Base-by-base conservation (phyloP, 2,888 invertebrate species). In the Acanthosepion pharaonis region DNA sequence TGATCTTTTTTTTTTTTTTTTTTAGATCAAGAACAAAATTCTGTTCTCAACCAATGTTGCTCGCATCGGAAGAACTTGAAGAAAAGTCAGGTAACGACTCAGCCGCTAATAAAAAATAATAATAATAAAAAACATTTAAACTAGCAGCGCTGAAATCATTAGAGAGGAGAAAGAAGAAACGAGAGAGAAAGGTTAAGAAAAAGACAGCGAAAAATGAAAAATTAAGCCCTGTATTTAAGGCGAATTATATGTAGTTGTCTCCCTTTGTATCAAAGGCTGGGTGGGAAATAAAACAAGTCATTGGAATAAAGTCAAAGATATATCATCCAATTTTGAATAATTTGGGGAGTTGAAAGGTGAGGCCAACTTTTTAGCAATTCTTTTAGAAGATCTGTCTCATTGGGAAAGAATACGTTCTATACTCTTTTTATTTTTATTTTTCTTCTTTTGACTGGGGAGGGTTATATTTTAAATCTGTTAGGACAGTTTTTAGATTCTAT, bases 161-260 rank as follows among this genome's bases (percentile, higher is more conserved):
- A 33, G 9, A n/a, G 5, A n/a, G 23, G n/a, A 33, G 78, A n/a
- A n/a, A 78, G n/a, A 33, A 33, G 18, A n/a, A 78, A n/a, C 0
- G 18, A 5, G 11, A 9, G 8, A 4, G 11, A 78, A 78, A 78
- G 9, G 11, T 11, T 9, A 33, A n/a, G 15, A 78, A n/a, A n/a
- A 3, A 2, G n/a, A 42, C 42, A 2, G 15, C 3, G 78, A 15
- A n/a, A 15, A 78, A n/a, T 78, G n/a, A 78, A 78, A 78, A 78
- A 33, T 78, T 78, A n/a, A 78, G 78, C 78, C 59, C 78, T 78
- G n/a, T 78, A 78, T 78, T 78, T 78, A n/a, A 78, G 78, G n/a
- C 5, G 78, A 78, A 78, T 78, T 78, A 78, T n/a, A 33, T 18
- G n/a, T 33, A n/a, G 78, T 78, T 78, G n/a, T n/a, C 78, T 78